Evolutionary conservation across 2,113 vertebrate genomes (phyloP), one percentile per base, ranked within the genome.

Genomic region (Catharus bicknelli): DNA sequence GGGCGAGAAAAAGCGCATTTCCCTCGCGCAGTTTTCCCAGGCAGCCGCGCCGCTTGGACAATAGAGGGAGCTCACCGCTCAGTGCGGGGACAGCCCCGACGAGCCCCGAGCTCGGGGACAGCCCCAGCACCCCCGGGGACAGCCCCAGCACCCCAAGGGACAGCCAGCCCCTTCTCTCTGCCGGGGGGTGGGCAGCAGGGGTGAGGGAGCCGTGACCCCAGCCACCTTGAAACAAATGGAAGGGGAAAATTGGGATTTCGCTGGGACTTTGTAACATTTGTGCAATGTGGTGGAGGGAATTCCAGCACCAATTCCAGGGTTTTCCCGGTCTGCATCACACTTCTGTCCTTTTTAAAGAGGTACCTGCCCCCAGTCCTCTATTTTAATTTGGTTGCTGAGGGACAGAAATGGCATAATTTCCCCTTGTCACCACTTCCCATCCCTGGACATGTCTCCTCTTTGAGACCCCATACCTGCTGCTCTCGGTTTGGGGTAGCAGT

Each of bases 1-100:
- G 25, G 26, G n/a, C 43, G 7, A 0, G 6, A 61, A 54, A 57
- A 51, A 67, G 43, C 40, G 48, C 48, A 11, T 74, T 81, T 59
- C 50, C 45, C 40, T 13, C 2, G 16, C 21, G 2, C 23, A n/a
- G 47, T 6, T 19, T 1, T 13, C n/a, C 13, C 21, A 15, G 26
- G 3, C 55, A 26, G 81, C 36, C 23, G 7, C 1, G 29, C 74
- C 53, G 8, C 47, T 23, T 48, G 62, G 68, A 74, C 88, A 75
- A 86, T 8, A 88, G 92, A 53, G 77, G 76, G 90, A 70, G 85
- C 88, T 73, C 34, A 59, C 25, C 25, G 50, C 50, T 50, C 66
- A 36, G 34, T 40, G 38, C 0, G 3, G 20, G 8, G 9, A 50
- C 7, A 6, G 3, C 32, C 30, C 4, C 5, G 2, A 7, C 38